Percentiles rank a stretch among this genome's conserved stretches.
Evolutionary conservation across 2,888 invertebrate species (phyloP).

Genomic region (Brassicogethes aeneus): DNA sequence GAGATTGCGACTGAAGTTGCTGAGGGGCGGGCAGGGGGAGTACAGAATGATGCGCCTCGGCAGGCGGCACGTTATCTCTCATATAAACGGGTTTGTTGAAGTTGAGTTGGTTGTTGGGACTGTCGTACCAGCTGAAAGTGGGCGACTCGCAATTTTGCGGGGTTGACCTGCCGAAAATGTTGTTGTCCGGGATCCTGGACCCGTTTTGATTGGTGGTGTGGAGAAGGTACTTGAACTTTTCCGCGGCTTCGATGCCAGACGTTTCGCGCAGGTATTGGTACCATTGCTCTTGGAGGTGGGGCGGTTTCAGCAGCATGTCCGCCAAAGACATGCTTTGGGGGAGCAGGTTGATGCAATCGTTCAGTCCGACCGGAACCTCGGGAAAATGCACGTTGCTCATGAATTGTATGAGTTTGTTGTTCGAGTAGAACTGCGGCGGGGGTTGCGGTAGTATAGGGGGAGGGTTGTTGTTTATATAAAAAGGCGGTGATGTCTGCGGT

Average conservation of each 20-base stretch:
- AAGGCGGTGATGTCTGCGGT: too few relatives aligned
- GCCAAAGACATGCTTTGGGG: conserved; percentile 49
- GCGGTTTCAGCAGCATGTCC: conserved; percentile 47
- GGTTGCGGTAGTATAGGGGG: background rate
- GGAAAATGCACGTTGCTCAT: conserved; percentile 51
- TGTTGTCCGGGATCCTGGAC: conserved; percentile 21
- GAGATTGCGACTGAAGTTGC: too few relatives aligned
- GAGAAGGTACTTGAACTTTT: conserved; percentile 43
- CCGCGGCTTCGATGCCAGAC: conserved; percentile 48
- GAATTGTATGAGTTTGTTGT: conserved; percentile 46
- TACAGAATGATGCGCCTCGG: too few relatives aligned
- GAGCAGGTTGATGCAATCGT: conserved; percentile 39
- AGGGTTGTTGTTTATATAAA: too few relatives aligned
- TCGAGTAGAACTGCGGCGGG: conserved; percentile 8
- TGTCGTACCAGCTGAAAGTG: conserved; percentile 33
- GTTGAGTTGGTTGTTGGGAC: conserved; percentile 34
- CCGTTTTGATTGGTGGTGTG: conserved; percentile 29
- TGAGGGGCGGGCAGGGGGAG: too few relatives aligned
- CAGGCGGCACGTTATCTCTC: too few relatives aligned
- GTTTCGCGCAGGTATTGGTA: conserved; percentile 47
- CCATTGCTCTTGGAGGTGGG: conserved; percentile 39
- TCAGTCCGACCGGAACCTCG: conserved; percentile 34
- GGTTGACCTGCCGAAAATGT: conserved; percentile 21
- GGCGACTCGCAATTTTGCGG: conserved; percentile 28
- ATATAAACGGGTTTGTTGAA: conserved; percentile 35